phyloP scores from a whole-genome alignment of 2,888 invertebrate genomes.

The Ichneumoninae sp. region DNA sequence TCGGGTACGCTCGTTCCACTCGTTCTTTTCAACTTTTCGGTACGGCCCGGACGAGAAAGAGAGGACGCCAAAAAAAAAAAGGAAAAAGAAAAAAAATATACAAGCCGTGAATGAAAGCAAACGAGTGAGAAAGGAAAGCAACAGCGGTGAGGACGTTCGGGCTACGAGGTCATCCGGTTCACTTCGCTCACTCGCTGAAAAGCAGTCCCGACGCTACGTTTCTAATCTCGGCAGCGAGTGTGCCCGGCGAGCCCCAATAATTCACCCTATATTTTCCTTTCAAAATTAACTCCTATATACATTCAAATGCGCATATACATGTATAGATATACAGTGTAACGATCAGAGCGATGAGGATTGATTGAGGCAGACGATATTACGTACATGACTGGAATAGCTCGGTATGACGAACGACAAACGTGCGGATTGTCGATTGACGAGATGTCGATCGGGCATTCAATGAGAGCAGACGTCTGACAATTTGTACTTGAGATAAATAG shows the following conservation, averaged over 20 bases:
- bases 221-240: constrained; percentile 29
- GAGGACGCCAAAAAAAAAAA: background rate
- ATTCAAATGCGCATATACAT: background rate
- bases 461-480: too few relatives aligned
- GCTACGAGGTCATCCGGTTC: constrained; percentile 66
- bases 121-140: constrained; percentile 42
- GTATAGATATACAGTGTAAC: too few relatives aligned
- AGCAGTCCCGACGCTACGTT: constrained; percentile 20
- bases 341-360: background rate
- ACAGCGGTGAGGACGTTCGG: constrained; percentile 51
- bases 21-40: constrained; percentile 62
- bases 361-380: too few relatives aligned
- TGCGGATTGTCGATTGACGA: too few relatives aligned
- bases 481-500: too few relatives aligned
- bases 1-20: constrained; percentile 26
- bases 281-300: background rate
- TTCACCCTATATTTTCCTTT: constrained; percentile 16
- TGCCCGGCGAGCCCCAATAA: constrained; percentile 4
- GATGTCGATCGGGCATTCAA: too few relatives aligned
- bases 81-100: constrained; percentile 18
- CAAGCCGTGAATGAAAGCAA: constrained; percentile 14
- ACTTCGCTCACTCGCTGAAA: constrained; percentile 58
- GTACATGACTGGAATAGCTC: too few relatives aligned
- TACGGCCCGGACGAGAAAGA: constrained; percentile 27
- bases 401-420: too few relatives aligned